A percentile compares a stretch with the other conserved stretches of the same genome.
phyloP scores from a whole-genome alignment of 2,797 vertebrate species.

The Octomys mimax region DNA sequence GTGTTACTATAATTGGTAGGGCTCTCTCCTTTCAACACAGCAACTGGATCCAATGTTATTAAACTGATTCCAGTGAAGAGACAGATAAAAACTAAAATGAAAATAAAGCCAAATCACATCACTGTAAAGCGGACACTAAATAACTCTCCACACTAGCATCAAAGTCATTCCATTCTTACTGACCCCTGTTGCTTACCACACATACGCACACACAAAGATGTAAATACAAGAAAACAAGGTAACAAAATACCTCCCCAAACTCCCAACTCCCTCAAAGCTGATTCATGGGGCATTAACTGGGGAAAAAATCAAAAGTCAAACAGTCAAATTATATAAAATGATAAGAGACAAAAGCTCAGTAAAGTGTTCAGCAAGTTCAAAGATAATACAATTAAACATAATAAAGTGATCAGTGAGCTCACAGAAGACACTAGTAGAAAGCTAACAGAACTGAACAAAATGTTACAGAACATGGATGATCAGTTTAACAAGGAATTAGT shows the following conservation, averaged over 20 bases:
- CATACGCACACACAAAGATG: neutral
- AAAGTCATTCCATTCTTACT: neutral
- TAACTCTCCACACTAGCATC: neutral
- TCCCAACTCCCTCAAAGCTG: neutral
- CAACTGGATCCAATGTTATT: neutral
- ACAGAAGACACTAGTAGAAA: neutral
- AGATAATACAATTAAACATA: neutral
- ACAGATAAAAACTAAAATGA: neutral
- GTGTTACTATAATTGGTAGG: neutral
- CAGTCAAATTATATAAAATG: neutral
- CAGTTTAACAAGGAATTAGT: neutral
- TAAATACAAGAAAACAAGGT: neutral
- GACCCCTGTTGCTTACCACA: neutral
- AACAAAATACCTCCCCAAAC: neutral
- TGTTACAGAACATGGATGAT: neutral
- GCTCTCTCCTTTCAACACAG: neutral
- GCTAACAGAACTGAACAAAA: neutral
- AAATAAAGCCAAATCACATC: neutral
- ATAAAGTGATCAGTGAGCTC: neutral
- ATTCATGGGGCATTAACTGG: neutral
- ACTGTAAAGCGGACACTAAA: neutral
- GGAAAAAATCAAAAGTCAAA: neutral
- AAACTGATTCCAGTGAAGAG: neutral
- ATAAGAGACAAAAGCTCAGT: neutral
- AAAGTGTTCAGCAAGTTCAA: neutral